Evolutionary conservation across 1,140 invertebrate genomes (phyloP), one percentile per base, ranked within the genome.

Genomic region (Pachyrhynchus sulphureomaculatus): DNA sequence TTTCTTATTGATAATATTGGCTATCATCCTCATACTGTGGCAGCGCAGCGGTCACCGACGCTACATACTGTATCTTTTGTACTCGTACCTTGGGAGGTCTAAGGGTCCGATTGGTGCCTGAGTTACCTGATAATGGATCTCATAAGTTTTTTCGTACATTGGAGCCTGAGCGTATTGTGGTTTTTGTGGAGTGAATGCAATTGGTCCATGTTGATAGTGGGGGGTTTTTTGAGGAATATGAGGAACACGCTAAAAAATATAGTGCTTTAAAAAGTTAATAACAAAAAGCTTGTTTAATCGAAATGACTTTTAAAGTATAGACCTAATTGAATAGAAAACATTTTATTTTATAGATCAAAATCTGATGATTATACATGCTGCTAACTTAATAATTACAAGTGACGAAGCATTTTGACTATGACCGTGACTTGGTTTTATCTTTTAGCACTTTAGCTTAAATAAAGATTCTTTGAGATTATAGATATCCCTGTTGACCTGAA

Each of bases 81-180:
- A n/a, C n/a, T n/a, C n/a, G 24, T n/a, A n/a, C 24, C 6, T 3
- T 24, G 42, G 42, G 17, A 6, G 44, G 44, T 48, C 15, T 8
- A 2, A 8, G 45, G 13, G n/a, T 58, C 58, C 48, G 32, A 21
- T 18, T 10, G 61, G 45, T 6, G 24, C 21, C 17, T 51, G 57
- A n/a, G 64, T 51, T 4, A 23, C 48, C 32, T 56, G 59, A 52
- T 65, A 62, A n/a, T 57, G 45, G 12, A 15, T 21, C 37, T 56
- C 59, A 15, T 62, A 61, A 10, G 2, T 15, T 4, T 52, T 13
- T 41, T 58, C 56, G 41, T 61, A 64, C 4, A 48, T n/a, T 20
- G 58, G 47, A 41, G 58, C 26, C 48, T 39, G 20, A 20, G 36
- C 4, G 17, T 37, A 21, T 29, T 24, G 36, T 12, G 6, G 20